Base-by-base conservation (phyloP, 2,888 invertebrate species). In the Nipponacmea schrenckii region DNA sequence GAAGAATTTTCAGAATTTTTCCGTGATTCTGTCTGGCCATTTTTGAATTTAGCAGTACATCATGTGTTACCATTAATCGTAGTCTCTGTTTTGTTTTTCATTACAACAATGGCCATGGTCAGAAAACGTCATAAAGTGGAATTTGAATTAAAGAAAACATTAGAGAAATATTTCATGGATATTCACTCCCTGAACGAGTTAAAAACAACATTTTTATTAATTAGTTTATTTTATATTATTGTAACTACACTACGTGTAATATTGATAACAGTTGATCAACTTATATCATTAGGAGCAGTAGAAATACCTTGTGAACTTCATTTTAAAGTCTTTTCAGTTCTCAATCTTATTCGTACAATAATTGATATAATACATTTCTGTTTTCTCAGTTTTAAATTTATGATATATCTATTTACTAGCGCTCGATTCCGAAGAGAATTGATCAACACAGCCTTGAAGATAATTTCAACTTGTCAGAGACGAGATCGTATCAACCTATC, bases 91-190 rank as follows among this genome's bases (percentile, higher is more conserved):
- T 80, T 79, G 66, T 78, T 86, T 63, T 76, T 80, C 64, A 68
- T 80, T 2, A 64, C 78, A 24, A 46, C 66, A 62, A 17, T 50
- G 74, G 39, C 70, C 24, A 46, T 76, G 17, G 62, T 50, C 7
- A 56, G 45, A 2, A 72, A 64, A 46, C 50, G 46, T 14, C 70
- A 64, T 27, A 46, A 67, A 66, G 39, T 39, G 8, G 44, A 56
- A 65, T 50, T 67, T n/a, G 76, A 76, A 20, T 67, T 77, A 27
- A 74, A 81, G 64, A 69, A 71, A 45, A 71, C 78, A 31, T 78
- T 85, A 62, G 77, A 77, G 66, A 81, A 82, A 69, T 85, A 85
- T 67, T 83, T 84, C 71, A 72, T 85, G 48, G 84, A 85, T 70
- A 74, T 83, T 20, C 75, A 80, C 72, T 75, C 83, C 2, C 74